A percentile compares a stretch with the other conserved stretches of the same genome.
Evolutionary conservation across 2,113 vertebrate species (phyloP).

Genomic region (Scomber colias): DNA sequence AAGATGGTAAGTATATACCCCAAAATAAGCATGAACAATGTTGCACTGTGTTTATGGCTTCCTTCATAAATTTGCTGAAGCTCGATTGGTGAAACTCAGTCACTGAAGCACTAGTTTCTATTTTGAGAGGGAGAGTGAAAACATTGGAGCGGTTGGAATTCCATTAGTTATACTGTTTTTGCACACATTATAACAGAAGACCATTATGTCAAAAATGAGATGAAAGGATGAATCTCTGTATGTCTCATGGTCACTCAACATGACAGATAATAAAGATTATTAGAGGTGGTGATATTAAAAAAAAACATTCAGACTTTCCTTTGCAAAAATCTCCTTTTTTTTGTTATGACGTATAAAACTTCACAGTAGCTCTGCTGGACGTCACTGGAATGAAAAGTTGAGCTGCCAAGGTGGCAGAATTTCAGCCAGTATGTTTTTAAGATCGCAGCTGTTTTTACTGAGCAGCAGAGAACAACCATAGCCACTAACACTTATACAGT

Average conservation of each 20-base stretch:
- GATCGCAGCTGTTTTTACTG: slow-evolving; percentile 53
- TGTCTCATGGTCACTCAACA: background rate
- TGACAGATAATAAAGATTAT: slow-evolving; percentile 7
- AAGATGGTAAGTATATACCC: slow-evolving; percentile 63
- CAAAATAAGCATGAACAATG: slow-evolving; percentile 72
- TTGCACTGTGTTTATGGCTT: slow-evolving; percentile 62
- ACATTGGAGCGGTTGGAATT: background rate
- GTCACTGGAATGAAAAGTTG: slow-evolving; percentile 41
- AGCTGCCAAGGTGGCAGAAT: slow-evolving; percentile 30
- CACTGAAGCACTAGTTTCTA: slow-evolving; percentile 37
- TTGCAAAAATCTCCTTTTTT: background rate
- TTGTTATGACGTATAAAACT: background rate
- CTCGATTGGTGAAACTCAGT: background rate
- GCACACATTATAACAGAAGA: background rate
- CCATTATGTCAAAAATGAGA: background rate
- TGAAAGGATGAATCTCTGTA: background rate
- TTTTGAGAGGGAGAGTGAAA: slow-evolving; percentile 28
- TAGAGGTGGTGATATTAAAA: background rate
- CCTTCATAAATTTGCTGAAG: slow-evolving; percentile 40
- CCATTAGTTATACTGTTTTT: background rate
- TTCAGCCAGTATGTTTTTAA: slow-evolving; percentile 25
- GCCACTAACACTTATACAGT: slow-evolving; percentile 67
- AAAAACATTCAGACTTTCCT: background rate
- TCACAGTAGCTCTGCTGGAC: slow-evolving; percentile 8
- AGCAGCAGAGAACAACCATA: slow-evolving; percentile 40